These are phyloP conservation scores for Ectobius pallidus DNA, from an alignment of 2,888 invertebrate species.

Conservation along the genomic window DNA sequence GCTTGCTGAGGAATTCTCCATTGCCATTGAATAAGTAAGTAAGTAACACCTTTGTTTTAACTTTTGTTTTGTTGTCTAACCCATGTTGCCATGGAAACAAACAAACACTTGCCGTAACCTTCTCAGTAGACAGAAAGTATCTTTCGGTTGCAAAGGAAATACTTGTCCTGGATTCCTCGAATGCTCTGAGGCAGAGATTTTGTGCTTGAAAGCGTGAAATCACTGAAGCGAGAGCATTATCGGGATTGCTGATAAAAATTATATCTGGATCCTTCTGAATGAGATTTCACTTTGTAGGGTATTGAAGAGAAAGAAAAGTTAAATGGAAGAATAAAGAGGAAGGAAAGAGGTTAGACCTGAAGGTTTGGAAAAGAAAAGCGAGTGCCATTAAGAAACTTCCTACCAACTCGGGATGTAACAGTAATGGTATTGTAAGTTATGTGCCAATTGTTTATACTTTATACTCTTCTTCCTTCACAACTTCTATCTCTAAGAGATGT, in stretches of 20 bases:
- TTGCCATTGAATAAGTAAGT: no score
- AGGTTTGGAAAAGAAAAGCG: background rate
- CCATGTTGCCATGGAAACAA: no score
- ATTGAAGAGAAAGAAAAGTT: background rate
- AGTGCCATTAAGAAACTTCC: background rate
- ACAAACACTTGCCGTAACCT: no score
- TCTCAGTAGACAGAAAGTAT: no score
- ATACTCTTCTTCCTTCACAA: no score
- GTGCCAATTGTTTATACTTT: background rate
- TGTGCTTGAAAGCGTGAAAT: background rate
- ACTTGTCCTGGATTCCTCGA: no score
- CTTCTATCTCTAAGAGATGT: no score
- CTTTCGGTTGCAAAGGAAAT: no score
- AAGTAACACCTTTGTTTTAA: no score
- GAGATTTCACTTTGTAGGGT: background rate
- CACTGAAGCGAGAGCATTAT: background rate
- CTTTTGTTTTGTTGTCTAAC: no score
- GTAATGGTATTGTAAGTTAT: background rate
- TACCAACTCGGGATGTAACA: background rate
- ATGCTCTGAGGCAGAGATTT: no score
- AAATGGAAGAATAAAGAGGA: background rate
- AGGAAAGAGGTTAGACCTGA: background rate
- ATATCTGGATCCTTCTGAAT: background rate
- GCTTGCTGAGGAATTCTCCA: no score
- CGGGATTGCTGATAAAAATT: background rate